Base-by-base conservation (phyloP, 2,797 vertebrate genomes). In the Austrolebias charrua region DNA sequence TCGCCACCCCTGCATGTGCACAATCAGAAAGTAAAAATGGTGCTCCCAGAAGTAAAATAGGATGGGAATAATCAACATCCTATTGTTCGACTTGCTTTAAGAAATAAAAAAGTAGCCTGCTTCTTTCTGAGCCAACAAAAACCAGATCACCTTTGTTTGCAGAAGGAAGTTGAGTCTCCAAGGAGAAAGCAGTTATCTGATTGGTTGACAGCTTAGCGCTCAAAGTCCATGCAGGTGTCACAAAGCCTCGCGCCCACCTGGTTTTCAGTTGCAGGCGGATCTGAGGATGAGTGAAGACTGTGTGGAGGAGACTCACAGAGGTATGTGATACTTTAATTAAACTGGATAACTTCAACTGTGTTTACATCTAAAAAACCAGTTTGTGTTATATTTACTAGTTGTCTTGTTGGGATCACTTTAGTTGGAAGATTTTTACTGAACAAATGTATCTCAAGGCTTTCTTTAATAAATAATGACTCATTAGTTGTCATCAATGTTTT, bases 141-240 rank as follows among this genome's bases (percentile, higher is more conserved):
- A 15, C 10, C 35, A 5, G 51, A 65, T 24, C 12, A 44, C 10
- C 38, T 12, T 24, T 56, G 52, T 46, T 10, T 57, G n/a, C 60
- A 4, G 49, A 47, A 59, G 65, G 67, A 63, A 66, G 16, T 59
- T 20, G 59, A n/a, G n/a, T 59, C 48, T 75, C n/a, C 71, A 63
- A 63, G 45, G 49, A 64, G 24, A 65, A 60, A 15, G 57, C 70
- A 15, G 66, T 68, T 11, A 52, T 75, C 50, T 74, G 78, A 88
- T 88, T 88, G 85, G 86, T 76, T 76, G 2, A 66, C 11, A 56
- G 74, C 76, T 82, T 58, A 76, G 60, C 2, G 73, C 54, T 47
- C 76, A 76, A 79, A 82, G 78, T 88, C 77, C 45, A 0, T 2
- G 70, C 79, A 79, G 71, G 74, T 79, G 28, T 48, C 28, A 20